phyloP scores from a whole-genome alignment of 2,113 vertebrate species.

The Psephotus haematonotus region DNA sequence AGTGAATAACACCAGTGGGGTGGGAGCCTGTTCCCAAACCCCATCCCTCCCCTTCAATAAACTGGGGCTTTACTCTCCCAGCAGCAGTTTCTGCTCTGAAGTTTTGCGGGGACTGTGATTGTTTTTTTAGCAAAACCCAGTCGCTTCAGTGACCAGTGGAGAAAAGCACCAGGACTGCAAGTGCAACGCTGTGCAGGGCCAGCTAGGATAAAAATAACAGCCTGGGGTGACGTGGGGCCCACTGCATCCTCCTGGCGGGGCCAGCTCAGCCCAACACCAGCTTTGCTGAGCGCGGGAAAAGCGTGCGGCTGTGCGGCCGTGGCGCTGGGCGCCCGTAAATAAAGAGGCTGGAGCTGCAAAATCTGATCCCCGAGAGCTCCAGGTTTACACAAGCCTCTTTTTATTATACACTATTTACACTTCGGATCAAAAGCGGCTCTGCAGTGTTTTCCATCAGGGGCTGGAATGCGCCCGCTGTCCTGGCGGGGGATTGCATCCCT shows the following conservation, averaged over 20 bases:
- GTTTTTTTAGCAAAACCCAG: not conserved
- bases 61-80: accelerated
- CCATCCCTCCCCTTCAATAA: not conserved
- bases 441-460: constrained; percentile 53
- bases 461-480: constrained; percentile 54
- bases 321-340: not conserved
- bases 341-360: constrained; percentile 6
- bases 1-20: not conserved
- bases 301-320: accelerated
- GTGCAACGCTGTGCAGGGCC: not conserved
- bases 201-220: constrained; percentile 34
- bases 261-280: not conserved
- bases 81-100: accelerated
- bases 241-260: not conserved
- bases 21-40: not conserved
- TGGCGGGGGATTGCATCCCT: not conserved
- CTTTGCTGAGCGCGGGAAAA: accelerated
- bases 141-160: not conserved
- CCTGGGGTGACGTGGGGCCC: not conserved
- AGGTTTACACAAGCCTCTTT: constrained; percentile 53
- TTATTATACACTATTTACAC: constrained; percentile 69
- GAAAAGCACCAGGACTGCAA: not conserved
- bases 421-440: constrained; percentile 51
- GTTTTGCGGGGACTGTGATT: accelerated
- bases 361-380: not conserved